Evolutionary conservation across 2,888 invertebrate genomes (phyloP).

Genomic region (Calameuta idolon): DNA sequence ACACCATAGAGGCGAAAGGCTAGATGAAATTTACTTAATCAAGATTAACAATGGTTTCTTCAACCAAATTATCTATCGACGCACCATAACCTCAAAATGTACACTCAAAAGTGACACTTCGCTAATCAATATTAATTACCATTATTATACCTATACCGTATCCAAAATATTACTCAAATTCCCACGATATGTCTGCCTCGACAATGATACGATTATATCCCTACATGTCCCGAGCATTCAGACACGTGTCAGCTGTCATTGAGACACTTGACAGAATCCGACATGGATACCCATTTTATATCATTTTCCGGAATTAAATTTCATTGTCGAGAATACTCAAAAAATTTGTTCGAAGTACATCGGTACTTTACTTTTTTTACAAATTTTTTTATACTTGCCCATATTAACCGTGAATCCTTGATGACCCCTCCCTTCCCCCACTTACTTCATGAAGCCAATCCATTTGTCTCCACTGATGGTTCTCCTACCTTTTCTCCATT

Average conservation of each 20-base stretch:
- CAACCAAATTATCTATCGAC: background rate
- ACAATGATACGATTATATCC: background rate
- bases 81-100: background rate
- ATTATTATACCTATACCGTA: background rate
- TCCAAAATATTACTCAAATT: background rate
- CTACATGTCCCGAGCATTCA: background rate
- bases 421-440: background rate
- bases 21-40: background rate
- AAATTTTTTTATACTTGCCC: no score
- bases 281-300: background rate
- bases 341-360: no score
- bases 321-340: background rate
- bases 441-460: background rate
- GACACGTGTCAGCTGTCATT: background rate
- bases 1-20: background rate
- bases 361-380: no score
- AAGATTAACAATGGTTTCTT: background rate
- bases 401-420: background rate
- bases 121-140: background rate
- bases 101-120: background rate
- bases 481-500: background rate
- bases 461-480: background rate
- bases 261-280: background rate
- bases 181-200: background rate
- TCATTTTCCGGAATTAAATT: background rate